A percentile compares a stretch with the other conserved stretches of the same genome.
Conservation (phyloP, 2,113 vertebrate genomes). For the Anser brachyrhynchus region DNA sequence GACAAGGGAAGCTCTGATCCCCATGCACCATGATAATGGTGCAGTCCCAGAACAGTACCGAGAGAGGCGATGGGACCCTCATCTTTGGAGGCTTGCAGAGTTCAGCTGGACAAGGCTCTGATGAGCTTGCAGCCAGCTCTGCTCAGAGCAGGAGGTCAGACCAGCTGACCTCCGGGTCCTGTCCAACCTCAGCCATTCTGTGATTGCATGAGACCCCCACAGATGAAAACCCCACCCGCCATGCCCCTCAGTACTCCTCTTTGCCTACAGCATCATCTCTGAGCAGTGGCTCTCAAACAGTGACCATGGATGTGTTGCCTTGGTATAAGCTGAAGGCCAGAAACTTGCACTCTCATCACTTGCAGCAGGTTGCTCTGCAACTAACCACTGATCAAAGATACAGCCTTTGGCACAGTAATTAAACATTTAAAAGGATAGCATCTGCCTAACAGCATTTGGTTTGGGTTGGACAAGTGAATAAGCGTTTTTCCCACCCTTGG, state of each 20-base stretch:
- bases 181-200: too few species aligned
- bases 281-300: too few species aligned
- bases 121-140: neutral
- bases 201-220: neutral
- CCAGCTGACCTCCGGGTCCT: neutral
- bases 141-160: neutral
- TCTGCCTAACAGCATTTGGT: too few species aligned
- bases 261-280: neutral
- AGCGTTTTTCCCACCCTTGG: too few species aligned
- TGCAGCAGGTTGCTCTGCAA: too few species aligned
- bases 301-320: too few species aligned
- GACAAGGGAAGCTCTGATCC: neutral
- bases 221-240: neutral
- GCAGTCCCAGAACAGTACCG: neutral
- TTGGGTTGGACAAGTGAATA: too few species aligned
- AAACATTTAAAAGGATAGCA: too few species aligned
- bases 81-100: neutral
- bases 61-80: neutral
- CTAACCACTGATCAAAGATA: too few species aligned
- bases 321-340: too few species aligned
- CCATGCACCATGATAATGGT: neutral
- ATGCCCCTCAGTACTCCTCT: neutral
- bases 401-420: too few species aligned
- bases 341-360: too few species aligned
- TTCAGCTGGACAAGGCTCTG: neutral